phyloP scores from a whole-genome alignment of 1,140 invertebrate species.

The Propsilocerus akamusi region DNA sequence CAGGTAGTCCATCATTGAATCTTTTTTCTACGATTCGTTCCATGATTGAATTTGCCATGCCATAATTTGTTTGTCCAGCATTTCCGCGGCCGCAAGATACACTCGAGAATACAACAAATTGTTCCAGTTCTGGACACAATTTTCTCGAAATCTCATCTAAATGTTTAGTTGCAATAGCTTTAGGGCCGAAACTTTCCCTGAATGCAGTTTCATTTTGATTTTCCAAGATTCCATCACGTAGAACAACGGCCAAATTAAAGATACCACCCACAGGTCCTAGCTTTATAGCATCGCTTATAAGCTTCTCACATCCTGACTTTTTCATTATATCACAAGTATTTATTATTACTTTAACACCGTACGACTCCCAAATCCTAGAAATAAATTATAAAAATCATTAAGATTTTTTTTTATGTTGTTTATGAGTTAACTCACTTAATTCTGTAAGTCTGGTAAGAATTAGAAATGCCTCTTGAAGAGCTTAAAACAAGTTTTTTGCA shows the following conservation, averaged over 20 bases:
- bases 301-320: conserved; percentile 29
- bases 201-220: conserved; percentile 36
- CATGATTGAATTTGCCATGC: no score
- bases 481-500: conserved; percentile 60
- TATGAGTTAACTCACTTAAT: conserved; percentile 28
- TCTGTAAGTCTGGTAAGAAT: conserved; percentile 57
- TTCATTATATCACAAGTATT: conserved; percentile 33
- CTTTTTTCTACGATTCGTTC: conserved; percentile 46
- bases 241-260: conserved; percentile 62
- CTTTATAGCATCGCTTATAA: conserved; percentile 35
- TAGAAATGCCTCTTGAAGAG: conserved; percentile 54
- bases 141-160: no score
- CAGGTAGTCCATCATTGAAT: conserved; percentile 34
- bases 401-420: no score
- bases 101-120: conserved; percentile 69
- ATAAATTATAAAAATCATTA: no score
- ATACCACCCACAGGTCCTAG: conserved; percentile 54
- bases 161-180: conserved; percentile 36
- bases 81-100: conserved; percentile 78
- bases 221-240: conserved; percentile 38
- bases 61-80: conserved; percentile 78
- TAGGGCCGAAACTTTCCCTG: no score
- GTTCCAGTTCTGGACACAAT: conserved; percentile 33
- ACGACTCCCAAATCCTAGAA: conserved; percentile 29
- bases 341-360: conserved; percentile 27